These are phyloP conservation scores for Ranitomeya imitator DNA, from an alignment of 2,113 vertebrate genomes.

Conservation along the genomic window DNA sequence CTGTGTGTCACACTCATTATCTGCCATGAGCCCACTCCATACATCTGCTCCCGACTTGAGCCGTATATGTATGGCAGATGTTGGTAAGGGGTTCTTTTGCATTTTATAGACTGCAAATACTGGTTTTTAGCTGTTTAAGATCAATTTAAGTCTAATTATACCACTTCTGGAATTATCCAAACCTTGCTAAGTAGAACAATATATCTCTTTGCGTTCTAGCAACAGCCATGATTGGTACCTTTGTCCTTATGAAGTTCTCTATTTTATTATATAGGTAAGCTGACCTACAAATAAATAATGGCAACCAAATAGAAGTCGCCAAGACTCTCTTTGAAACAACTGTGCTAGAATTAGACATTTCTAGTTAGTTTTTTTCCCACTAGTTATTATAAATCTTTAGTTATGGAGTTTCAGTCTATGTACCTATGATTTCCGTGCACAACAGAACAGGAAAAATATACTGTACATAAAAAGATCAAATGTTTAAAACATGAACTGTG, in stretches of 20 bases:
- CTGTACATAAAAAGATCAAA: background rate
- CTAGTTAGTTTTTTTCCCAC: background rate
- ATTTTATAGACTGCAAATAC: too few species aligned
- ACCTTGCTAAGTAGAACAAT: too few species aligned
- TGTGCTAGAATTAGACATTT: background rate
- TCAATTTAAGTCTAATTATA: too few species aligned
- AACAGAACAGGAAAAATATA: background rate
- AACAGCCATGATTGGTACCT: background rate
- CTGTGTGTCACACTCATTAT: too few species aligned
- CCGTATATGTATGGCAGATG: too few species aligned
- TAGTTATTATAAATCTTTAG: background rate
- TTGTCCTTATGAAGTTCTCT: too few species aligned
- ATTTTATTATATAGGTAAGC: too few species aligned
- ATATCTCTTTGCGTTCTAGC: background rate
- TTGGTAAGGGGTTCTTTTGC: too few species aligned
- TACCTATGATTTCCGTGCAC: background rate
- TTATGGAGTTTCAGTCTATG: background rate
- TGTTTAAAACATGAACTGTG: slow-evolving; percentile 15
- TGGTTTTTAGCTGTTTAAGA: too few species aligned
- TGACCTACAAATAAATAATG: background rate
- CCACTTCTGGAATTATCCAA: too few species aligned
- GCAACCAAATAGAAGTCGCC: background rate
- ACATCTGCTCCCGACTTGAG: too few species aligned
- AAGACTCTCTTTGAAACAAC: background rate
- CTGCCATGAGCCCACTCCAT: too few species aligned